phyloP scores from a whole-genome alignment of 1,140 invertebrate species.

The Pentalonia nigronervosa region DNA sequence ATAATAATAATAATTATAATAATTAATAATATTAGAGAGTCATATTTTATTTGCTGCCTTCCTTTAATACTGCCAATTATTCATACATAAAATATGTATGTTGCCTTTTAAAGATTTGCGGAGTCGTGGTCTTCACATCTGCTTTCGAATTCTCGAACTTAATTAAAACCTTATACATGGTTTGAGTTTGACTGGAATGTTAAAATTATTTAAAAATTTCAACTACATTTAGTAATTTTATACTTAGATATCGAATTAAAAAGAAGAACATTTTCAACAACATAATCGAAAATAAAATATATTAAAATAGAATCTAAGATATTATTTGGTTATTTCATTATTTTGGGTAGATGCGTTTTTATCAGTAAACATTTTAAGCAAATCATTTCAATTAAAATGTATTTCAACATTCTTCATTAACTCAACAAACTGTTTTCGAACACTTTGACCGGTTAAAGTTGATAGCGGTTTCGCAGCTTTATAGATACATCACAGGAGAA shows the following conservation, averaged over 20 bases:
- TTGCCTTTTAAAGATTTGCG: not conserved
- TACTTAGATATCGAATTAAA: not conserved
- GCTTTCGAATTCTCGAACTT: not conserved
- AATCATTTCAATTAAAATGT: not conserved
- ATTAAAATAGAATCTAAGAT: not conserved
- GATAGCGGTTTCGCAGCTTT: not conserved
- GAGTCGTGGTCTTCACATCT: not conserved
- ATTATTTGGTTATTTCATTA: not conserved
- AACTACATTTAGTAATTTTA: not conserved
- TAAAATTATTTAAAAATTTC: constrained; percentile 16
- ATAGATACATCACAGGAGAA: not conserved
- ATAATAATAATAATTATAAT: constrained; percentile 13
- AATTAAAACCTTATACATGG: not conserved
- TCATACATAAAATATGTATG: not conserved
- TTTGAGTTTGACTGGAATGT: constrained; percentile 19
- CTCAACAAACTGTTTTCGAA: not conserved
- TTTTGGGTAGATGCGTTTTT: not conserved
- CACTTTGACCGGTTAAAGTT: not conserved
- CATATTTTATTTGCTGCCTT: not conserved
- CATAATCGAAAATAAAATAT: not conserved
- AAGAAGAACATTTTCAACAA: not conserved
- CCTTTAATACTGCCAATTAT: constrained; percentile 15
- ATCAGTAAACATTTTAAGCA: not conserved
- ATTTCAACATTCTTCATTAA: not conserved
- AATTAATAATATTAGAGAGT: not conserved